These are phyloP conservation scores for Delichon dasypus DNA, from an alignment of 2,797 vertebrate genomes.

Conservation along the genomic window DNA sequence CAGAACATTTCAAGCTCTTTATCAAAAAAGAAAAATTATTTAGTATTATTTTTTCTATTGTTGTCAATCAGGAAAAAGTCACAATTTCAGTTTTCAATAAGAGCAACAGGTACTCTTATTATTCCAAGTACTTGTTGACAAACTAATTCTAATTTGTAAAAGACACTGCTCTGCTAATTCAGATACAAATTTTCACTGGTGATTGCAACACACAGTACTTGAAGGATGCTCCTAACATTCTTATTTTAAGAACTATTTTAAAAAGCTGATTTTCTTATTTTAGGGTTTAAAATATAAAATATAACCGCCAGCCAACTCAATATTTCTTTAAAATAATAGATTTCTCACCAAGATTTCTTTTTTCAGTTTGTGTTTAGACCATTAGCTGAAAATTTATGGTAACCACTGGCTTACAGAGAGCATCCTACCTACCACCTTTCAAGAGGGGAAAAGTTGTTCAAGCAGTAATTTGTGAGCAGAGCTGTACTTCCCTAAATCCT, in stretches of 20 bases:
- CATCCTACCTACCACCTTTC: background rate
- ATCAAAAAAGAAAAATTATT: background rate
- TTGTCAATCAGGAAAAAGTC: background rate
- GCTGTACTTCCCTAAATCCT: background rate
- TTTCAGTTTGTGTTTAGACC: background rate
- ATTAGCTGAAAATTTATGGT: background rate
- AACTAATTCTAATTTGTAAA: background rate
- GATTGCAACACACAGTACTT: background rate
- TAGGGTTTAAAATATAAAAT: background rate
- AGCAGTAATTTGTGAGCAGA: background rate
- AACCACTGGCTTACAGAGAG: background rate
- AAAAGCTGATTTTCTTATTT: background rate
- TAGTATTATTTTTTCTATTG: background rate
- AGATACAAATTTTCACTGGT: background rate
- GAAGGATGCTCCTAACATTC: background rate
- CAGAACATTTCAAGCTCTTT: background rate
- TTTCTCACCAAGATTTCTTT: background rate
- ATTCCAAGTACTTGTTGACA: background rate
- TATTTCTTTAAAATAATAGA: background rate
- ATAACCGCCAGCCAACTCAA: background rate
- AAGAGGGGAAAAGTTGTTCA: background rate
- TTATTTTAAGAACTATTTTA: background rate
- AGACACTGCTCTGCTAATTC: background rate
- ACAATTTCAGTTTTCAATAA: background rate
- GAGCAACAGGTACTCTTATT: background rate